A percentile compares a stretch with the other conserved stretches of the same genome.
Conservation (phyloP, 1,140 invertebrate genomes). For the Drosophila pseudoananassae region DNA sequence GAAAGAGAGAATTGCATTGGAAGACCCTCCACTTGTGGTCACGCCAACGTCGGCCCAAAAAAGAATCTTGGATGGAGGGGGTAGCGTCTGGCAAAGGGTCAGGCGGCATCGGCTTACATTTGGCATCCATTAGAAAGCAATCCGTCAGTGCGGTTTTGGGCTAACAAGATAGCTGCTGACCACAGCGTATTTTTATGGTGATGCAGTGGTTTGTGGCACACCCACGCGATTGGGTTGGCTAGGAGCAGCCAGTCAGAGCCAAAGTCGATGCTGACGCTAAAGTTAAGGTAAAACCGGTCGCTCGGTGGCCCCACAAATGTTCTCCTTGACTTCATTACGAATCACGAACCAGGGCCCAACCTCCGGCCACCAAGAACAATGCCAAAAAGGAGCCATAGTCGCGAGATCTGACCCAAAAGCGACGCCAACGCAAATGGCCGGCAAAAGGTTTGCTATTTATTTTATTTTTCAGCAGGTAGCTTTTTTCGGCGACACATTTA, state of each 20-base stretch:
- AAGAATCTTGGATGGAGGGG: not conserved
- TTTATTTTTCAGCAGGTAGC: constrained; percentile 23
- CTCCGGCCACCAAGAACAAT: constrained; percentile 66
- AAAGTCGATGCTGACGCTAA: constrained; percentile 14
- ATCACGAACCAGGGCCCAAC: constrained; percentile 69
- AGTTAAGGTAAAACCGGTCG: constrained; percentile 56
- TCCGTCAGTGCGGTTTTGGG: constrained; percentile 73
- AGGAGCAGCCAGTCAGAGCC: constrained; percentile 17
- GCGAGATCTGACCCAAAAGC: constrained; percentile 65
- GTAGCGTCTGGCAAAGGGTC: constrained; percentile 56
- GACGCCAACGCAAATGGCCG: constrained; percentile 57
- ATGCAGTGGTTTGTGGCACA: constrained; percentile 48
- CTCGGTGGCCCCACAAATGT: constrained; percentile 38
- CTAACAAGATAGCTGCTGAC: constrained; percentile 66
- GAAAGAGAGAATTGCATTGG: constrained; percentile 18
- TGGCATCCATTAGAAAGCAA: constrained; percentile 76
- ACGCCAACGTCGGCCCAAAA: constrained; percentile 52
- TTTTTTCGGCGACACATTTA: constrained; percentile 54
- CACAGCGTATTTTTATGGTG: constrained; percentile 28
- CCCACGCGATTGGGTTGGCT: constrained; percentile 41
- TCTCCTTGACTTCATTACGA: constrained; percentile 80
- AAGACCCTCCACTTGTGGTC: constrained; percentile 41
- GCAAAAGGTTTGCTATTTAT: constrained; percentile 12
- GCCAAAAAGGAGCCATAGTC: constrained; percentile 67
- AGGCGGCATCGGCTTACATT: constrained; percentile 64